phyloP scores from a whole-genome alignment of 2,113 vertebrate genomes.

The Microtus ochrogaster region DNA sequence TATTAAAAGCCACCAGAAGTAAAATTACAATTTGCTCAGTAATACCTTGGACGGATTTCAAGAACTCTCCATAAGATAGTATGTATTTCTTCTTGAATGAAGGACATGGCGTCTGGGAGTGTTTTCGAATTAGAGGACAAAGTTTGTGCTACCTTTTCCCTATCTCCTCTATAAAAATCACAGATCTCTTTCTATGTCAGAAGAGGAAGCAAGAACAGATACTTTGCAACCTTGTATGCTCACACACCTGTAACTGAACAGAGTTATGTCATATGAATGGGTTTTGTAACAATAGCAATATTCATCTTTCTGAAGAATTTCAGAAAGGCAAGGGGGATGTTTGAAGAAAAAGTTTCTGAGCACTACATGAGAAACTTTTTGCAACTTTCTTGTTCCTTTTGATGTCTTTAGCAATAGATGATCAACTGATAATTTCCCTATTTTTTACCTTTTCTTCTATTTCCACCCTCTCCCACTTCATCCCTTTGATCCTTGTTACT shows the following conservation, averaged over 20 bases:
- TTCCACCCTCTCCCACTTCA: fast-evolving
- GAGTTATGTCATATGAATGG: not conserved
- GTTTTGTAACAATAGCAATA: slow-evolving; percentile 35
- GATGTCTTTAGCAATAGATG: not conserved
- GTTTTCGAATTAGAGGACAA: not conserved
- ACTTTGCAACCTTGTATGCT: not conserved
- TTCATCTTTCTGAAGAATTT: not conserved
- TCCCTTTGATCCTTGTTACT: not conserved
- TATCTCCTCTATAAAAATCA: not conserved
- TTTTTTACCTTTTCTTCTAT: not conserved
- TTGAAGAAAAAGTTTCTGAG: not conserved
- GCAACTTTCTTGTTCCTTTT: not conserved
- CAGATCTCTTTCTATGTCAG: not conserved
- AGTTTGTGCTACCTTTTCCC: not conserved
- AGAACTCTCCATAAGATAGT: not conserved
- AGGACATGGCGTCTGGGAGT: not conserved
- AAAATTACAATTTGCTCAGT: slow-evolving; percentile 40
- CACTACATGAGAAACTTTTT: not conserved
- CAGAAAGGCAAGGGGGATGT: not conserved
- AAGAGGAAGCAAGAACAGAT: not conserved
- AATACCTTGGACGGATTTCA: not conserved
- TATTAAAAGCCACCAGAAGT: not conserved
- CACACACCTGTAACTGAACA: not conserved
- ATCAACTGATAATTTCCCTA: not conserved
- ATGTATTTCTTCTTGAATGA: not conserved